phyloP scores from a whole-genome alignment of 2,797 vertebrate species.

The Austrolebias charrua region DNA sequence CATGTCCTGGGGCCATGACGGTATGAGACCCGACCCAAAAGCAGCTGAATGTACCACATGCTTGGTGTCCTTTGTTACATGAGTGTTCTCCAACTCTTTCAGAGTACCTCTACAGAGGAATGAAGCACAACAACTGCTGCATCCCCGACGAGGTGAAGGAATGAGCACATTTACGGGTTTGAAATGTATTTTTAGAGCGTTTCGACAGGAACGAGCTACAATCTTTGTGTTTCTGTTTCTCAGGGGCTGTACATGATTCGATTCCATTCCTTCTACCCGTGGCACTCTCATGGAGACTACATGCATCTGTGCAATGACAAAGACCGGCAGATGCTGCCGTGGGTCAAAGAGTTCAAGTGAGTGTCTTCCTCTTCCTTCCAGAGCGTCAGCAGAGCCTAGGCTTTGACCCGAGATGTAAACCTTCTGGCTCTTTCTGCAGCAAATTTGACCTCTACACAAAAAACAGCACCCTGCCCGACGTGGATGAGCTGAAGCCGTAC shows the following conservation, averaged over 20 bases:
- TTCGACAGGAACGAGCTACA: not conserved
- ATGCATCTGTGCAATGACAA: conserved; percentile 85
- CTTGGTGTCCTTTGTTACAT: not conserved
- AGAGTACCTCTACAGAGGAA: conserved; percentile 92
- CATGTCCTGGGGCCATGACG: conserved; percentile 95
- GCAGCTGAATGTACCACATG: no score
- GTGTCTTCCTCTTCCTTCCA: conserved; percentile 26
- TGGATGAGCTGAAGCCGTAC: conserved; percentile 81
- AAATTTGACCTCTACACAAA: conserved; percentile 97
- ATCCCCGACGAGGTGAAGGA: conserved; percentile 87
- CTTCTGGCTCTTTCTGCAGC: conserved; percentile 68
- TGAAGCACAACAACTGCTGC: conserved; percentile 88
- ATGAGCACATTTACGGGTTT: not conserved
- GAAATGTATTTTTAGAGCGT: not conserved
- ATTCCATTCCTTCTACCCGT: conserved; percentile 97
- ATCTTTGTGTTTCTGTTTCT: not conserved
- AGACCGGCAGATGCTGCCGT: conserved; percentile 86
- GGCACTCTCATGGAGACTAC: conserved; percentile 89
- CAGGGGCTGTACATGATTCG: conserved; percentile 92
- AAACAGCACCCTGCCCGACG: conserved; percentile 80
- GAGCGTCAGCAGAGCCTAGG: not conserved
- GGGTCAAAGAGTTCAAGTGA: conserved; percentile 93
- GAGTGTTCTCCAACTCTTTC: not conserved
- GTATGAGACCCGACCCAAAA: conserved; percentile 60
- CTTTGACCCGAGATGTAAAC: conserved; percentile 1